phyloP scores from a whole-genome alignment of 2,888 invertebrate genomes.

The Ophion ellenae region DNA sequence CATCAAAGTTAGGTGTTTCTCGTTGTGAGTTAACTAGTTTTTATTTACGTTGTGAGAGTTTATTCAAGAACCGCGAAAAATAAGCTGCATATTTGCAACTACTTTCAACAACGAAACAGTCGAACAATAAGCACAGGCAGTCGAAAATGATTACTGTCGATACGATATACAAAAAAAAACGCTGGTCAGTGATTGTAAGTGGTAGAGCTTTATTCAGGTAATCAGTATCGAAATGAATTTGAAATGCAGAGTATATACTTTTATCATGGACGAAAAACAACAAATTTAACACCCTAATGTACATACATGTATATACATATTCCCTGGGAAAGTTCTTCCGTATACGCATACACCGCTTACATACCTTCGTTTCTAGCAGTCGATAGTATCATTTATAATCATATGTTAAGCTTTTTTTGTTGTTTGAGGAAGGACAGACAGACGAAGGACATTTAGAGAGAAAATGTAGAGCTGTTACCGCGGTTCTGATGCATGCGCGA shows the following conservation, averaged over 20 bases:
- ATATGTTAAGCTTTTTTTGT: constrained; percentile 38
- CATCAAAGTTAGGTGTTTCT: neutral
- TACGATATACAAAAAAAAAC: neutral
- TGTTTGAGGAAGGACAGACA: constrained; percentile 12
- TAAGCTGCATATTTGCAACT: neutral
- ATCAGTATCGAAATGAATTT: neutral
- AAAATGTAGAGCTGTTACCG: constrained; percentile 38
- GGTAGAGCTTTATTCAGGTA: neutral
- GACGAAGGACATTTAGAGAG: constrained; percentile 12
- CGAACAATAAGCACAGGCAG: neutral
- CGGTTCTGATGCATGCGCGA: constrained; percentile 37
- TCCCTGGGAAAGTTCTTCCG: constrained; percentile 75
- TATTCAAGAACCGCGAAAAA: neutral
- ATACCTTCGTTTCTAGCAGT: constrained; percentile 67
- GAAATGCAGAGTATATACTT: neutral
- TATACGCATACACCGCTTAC: constrained; percentile 71
- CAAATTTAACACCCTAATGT: constrained; percentile 1
- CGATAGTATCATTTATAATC: constrained; percentile 29
- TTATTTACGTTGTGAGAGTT: neutral
- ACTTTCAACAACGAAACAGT: neutral
- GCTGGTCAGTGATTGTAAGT: neutral
- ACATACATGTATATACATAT: constrained; percentile 18
- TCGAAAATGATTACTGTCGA: neutral
- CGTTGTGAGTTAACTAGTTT: neutral
- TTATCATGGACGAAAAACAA: neutral